Evolutionary conservation across 1,140 invertebrate species (phyloP).

Genomic region (Eueides isabella): DNA sequence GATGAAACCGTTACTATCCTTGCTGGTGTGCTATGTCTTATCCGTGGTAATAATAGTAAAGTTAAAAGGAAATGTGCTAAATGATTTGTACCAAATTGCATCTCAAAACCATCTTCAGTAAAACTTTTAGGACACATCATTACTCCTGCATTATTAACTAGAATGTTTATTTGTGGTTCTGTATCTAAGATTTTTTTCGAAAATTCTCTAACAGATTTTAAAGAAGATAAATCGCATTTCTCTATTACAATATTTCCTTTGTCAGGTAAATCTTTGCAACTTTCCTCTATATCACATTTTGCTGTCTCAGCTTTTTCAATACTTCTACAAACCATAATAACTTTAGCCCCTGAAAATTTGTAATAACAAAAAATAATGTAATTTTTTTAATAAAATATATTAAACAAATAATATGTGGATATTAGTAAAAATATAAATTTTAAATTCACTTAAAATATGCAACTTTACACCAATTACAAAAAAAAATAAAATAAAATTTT

Average conservation of each 20-base stretch:
- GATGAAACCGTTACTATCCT: conserved; percentile 84
- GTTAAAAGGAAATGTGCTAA: conserved; percentile 94
- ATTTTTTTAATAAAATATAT: background rate
- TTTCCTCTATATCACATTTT: conserved; percentile 74
- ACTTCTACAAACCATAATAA: conserved; percentile 90
- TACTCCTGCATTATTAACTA: conserved; percentile 93
- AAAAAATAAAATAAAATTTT: background rate
- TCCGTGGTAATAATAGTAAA: conserved; percentile 87
- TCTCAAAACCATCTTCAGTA: conserved; percentile 93
- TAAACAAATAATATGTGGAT: background rate
- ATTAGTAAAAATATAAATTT: too few species aligned
- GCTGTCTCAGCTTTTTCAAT: conserved; percentile 81
- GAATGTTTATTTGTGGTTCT: conserved; percentile 85
- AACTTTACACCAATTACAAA: background rate
- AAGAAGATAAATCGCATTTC: conserved; percentile 87
- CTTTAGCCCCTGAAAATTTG: conserved; percentile 85
- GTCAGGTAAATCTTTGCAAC: conserved; percentile 71
- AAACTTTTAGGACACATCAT: conserved; percentile 86
- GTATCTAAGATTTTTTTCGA: conserved; percentile 84
- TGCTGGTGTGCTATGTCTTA: conserved; percentile 84
- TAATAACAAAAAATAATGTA: background rate
- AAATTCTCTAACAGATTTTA: conserved; percentile 88
- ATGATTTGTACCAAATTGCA: conserved; percentile 91
- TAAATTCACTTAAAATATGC: background rate
- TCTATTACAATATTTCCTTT: conserved; percentile 83